These are phyloP conservation scores for Iguana delicatissima DNA, from an alignment of 2,797 vertebrate species.

Conservation along the genomic window DNA sequence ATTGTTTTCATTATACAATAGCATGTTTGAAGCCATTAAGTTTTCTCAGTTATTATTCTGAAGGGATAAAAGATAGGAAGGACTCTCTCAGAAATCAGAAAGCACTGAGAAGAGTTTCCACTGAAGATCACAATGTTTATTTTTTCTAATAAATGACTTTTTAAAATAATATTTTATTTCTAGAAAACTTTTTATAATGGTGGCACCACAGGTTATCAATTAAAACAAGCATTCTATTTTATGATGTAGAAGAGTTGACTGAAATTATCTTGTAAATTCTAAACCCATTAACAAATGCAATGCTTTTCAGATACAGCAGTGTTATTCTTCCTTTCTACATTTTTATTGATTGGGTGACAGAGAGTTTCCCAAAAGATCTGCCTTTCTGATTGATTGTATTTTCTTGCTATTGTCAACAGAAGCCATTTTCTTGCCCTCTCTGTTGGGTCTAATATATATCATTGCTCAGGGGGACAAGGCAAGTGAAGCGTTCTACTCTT, in stretches of 20 bases:
- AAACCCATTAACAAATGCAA: background rate
- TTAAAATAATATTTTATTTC: background rate
- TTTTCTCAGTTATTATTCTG: background rate
- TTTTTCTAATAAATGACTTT: too few relatives aligned
- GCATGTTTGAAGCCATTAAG: background rate
- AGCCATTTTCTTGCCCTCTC: background rate
- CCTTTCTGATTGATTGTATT: background rate
- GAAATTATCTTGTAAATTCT: background rate
- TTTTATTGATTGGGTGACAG: too few relatives aligned
- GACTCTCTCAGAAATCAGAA: background rate
- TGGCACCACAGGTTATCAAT: background rate
- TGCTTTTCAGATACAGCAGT: background rate
- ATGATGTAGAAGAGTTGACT: background rate
- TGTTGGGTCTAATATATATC: background rate
- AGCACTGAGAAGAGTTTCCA: background rate
- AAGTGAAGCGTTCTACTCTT: background rate
- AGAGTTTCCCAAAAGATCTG: background rate
- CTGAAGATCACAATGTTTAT: too few relatives aligned
- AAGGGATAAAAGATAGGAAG: background rate
- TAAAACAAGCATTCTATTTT: background rate
- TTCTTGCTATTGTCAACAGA: background rate
- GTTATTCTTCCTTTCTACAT: too few relatives aligned
- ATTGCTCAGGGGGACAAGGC: background rate
- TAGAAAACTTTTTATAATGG: background rate
- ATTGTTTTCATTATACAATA: background rate